Evolutionary conservation across 2,113 vertebrate genomes (phyloP).

Genomic region (Piaya cayana): DNA sequence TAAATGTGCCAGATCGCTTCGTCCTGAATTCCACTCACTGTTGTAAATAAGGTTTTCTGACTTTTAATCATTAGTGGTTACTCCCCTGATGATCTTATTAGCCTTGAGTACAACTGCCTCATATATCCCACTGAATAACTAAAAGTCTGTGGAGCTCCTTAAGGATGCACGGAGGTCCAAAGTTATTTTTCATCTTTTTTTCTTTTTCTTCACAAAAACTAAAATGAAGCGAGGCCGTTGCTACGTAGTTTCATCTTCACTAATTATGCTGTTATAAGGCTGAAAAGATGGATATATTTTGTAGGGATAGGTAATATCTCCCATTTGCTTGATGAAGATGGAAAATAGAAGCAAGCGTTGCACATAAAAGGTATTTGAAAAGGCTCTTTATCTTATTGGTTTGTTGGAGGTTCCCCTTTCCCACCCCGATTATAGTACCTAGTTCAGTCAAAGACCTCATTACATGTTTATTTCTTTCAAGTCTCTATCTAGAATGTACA

Average conservation of each 20-base stretch:
- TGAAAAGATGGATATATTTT: background rate
- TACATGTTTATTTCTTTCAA: background rate
- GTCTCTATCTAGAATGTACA: background rate
- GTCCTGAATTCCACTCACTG: background rate
- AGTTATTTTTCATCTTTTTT: background rate
- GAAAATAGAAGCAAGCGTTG: background rate
- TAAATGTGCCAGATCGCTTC: slow-evolving; percentile 1
- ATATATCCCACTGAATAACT: background rate
- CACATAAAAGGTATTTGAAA: background rate
- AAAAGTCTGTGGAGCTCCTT: background rate
- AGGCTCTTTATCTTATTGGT: background rate
- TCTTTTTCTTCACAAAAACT: background rate
- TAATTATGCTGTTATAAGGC: background rate
- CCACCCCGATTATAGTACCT: rapidly evolving
- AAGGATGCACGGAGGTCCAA: background rate
- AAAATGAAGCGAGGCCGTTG: background rate
- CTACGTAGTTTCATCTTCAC: background rate
- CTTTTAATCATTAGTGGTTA: slow-evolving; percentile 20
- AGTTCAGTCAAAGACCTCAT: background rate
- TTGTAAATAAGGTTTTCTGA: slow-evolving; percentile 19
- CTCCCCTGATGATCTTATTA: slow-evolving; percentile 35
- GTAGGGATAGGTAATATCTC: background rate
- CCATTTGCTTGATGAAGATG: rapidly evolving
- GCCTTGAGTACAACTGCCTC: slow-evolving; percentile 2
- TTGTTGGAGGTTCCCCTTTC: background rate